phyloP scores from a whole-genome alignment of 2,888 invertebrate genomes.

The Therioaphis trifolii region DNA sequence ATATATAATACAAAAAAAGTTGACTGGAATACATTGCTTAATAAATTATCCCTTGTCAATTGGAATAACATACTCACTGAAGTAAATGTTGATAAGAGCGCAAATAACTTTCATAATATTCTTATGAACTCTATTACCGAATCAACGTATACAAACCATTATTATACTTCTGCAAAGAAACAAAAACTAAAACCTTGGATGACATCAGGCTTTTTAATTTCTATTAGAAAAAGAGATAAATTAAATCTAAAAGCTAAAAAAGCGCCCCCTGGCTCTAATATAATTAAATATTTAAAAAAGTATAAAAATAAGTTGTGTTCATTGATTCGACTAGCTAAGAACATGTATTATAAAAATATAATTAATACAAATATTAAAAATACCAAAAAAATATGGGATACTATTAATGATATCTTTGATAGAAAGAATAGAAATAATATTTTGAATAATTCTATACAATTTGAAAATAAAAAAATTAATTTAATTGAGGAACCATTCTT shows the following conservation, averaged over 20 bases:
- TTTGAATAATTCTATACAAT: slow-evolving; percentile 4
- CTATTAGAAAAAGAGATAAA: slow-evolving; percentile 13
- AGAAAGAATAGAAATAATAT: neutral
- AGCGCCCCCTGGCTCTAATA: neutral
- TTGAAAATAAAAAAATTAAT: neutral
- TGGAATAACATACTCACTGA: neutral
- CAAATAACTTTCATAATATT: slow-evolving; percentile 7
- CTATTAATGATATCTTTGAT: neutral
- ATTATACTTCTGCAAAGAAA: neutral
- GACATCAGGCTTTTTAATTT: neutral
- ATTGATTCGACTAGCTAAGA: neutral
- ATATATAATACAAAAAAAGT: neutral
- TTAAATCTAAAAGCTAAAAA: slow-evolving; percentile 21
- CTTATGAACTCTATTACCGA: neutral
- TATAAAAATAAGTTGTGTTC: slow-evolving; percentile 21
- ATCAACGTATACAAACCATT: slow-evolving; percentile 7
- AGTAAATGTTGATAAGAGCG: slow-evolving; percentile 9
- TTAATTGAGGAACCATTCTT: neutral
- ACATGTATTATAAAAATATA: slow-evolving; percentile 16
- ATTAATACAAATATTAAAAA: neutral
- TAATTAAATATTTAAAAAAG: slow-evolving; percentile 10
- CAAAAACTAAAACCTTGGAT: slow-evolving; percentile 13
- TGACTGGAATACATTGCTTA: neutral
- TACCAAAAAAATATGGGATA: slow-evolving; percentile 11
- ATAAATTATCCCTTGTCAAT: neutral